A percentile compares a stretch with the other conserved stretches of the same genome.
These are phyloP conservation scores for Ricordea florida DNA, from an alignment of 92 coral and sea anemone genomes.

Conservation along the genomic window DNA sequence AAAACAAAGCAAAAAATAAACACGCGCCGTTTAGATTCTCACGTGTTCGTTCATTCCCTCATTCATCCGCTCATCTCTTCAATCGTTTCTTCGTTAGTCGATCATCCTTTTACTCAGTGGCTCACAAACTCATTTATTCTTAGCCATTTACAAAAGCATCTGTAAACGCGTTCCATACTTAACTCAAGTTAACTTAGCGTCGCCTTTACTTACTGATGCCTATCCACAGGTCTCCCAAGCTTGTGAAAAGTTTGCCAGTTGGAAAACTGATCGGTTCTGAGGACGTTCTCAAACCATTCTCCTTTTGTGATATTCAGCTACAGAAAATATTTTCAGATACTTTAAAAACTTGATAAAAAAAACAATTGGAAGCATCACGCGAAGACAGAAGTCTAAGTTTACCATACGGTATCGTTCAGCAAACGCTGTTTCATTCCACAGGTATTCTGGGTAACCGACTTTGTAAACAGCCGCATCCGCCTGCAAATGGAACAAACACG, in stretches of 20 bases:
- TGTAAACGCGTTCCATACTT: neutral
- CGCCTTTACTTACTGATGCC: constrained; percentile 97
- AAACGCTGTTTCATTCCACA: constrained; percentile 78
- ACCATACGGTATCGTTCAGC: constrained; percentile 75
- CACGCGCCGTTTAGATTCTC: too few species aligned
- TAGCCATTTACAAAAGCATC: too few species aligned
- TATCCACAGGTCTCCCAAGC: constrained; percentile 65
- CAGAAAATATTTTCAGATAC: neutral
- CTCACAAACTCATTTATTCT: too few species aligned
- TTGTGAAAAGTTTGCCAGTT: constrained; percentile 82
- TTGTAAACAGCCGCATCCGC: constrained; percentile 90
- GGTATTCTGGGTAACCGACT: constrained; percentile 95
- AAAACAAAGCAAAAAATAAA: too few species aligned
- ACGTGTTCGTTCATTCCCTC: too few species aligned
- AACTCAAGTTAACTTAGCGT: too few species aligned
- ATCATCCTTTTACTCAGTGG: too few species aligned
- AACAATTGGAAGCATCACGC: too few species aligned
- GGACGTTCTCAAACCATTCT: constrained; percentile 87
- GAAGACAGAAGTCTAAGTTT: neutral
- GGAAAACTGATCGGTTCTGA: constrained; percentile 91
- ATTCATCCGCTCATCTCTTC: too few species aligned
- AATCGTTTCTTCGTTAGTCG: too few species aligned
- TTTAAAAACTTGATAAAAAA: neutral
- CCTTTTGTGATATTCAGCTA: constrained; percentile 71
- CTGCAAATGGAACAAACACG: constrained; percentile 22